Evolutionary conservation across 2,797 vertebrate genomes (phyloP).

Genomic region (Paedocypris micromegethes): DNA sequence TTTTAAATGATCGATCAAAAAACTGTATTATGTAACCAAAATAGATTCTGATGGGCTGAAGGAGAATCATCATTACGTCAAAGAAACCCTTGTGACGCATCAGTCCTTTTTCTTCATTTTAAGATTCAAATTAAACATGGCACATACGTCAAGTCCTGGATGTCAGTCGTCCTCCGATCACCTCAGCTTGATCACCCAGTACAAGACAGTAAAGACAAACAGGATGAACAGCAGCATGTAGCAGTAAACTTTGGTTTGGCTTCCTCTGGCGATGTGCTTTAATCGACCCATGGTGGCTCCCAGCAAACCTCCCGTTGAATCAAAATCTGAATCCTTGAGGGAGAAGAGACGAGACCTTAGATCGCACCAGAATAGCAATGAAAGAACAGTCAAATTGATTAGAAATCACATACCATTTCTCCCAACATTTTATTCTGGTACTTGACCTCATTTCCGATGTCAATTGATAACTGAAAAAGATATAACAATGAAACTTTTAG

Average conservation of each 20-base stretch:
- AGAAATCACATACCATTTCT: conserved; percentile 80
- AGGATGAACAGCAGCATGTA: conserved; percentile 93
- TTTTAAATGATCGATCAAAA: too few relatives aligned
- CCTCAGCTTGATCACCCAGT: conserved; percentile 86
- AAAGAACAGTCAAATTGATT: neutral
- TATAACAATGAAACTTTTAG: neutral
- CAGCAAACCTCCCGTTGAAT: conserved; percentile 87
- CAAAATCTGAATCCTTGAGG: conserved; percentile 86
- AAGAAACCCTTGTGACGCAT: conserved; percentile 8
- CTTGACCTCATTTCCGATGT: conserved; percentile 95
- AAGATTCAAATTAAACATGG: conserved; percentile 24
- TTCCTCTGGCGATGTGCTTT: conserved; percentile 87
- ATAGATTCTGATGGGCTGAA: too few relatives aligned
- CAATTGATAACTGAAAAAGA: conserved; percentile 83
- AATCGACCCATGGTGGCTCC: conserved; percentile 88
- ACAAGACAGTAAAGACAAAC: conserved; percentile 92
- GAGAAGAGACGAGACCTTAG: neutral
- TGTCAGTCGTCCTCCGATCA: conserved; percentile 51
- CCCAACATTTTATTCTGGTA: conserved; percentile 85
- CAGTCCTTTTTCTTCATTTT: conserved; percentile 9
- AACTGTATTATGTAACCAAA: too few relatives aligned
- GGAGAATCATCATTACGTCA: neutral
- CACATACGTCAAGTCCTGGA: conserved; percentile 33
- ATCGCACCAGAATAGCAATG: neutral
- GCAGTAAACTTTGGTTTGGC: conserved; percentile 87